These are phyloP conservation scores for Drosophila persimilis DNA, from an alignment of 1,140 invertebrate species.

Conservation along the genomic window DNA sequence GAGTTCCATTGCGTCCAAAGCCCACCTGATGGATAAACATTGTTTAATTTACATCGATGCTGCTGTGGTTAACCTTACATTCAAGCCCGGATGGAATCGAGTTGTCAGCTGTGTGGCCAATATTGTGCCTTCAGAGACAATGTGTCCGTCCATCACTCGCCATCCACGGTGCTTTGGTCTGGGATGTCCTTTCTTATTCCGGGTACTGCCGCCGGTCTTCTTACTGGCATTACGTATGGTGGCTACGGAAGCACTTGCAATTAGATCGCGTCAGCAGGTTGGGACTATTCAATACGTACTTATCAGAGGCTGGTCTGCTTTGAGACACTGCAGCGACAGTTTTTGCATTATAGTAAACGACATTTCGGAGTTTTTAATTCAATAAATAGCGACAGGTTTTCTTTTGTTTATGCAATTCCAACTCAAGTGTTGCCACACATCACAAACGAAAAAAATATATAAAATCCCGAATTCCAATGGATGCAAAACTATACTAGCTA, in stretches of 20 bases:
- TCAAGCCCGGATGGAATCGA: constrained; percentile 91
- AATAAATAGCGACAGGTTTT: constrained; percentile 4
- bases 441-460: no score
- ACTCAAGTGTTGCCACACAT: constrained; percentile 4
- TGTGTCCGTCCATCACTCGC: constrained; percentile 87
- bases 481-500: no score
- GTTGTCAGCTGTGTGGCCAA: constrained; percentile 87
- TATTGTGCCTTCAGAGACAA: constrained; percentile 87
- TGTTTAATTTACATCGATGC: not conserved
- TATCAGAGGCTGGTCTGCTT: constrained; percentile 69
- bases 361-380: constrained; percentile 49
- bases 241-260: constrained; percentile 25
- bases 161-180: constrained; percentile 89
- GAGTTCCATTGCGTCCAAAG: constrained; percentile 88
- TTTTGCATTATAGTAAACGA: constrained; percentile 76
- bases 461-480: no score
- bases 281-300: constrained; percentile 41
- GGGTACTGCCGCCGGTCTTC: constrained; percentile 87
- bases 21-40: constrained; percentile 86
- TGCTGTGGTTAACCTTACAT: constrained; percentile 84
- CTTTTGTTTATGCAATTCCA: constrained; percentile 66
- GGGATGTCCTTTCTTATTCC: constrained; percentile 86
- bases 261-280: no score
- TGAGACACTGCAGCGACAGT: constrained; percentile 67
- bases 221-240: constrained; percentile 87